Evolutionary conservation across 2,888 invertebrate genomes (phyloP).

Genomic region (Osmoderma eremita): DNA sequence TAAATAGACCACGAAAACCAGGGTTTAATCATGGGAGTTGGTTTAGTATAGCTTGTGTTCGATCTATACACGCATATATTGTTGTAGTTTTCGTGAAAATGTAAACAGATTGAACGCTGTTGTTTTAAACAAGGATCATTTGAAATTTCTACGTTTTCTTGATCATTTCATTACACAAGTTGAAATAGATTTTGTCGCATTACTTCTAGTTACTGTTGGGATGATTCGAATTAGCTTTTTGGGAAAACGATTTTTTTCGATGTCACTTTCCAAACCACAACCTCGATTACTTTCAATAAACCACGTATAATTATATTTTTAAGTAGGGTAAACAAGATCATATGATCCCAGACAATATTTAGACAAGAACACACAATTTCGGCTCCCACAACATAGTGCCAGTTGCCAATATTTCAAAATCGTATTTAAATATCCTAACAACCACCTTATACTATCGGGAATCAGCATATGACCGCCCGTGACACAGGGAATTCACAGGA

Average conservation of each 20-base stretch:
- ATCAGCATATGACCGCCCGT: conserved; percentile 24
- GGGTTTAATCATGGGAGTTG: not conserved
- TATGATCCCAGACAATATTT: conserved; percentile 5
- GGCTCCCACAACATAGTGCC: not conserved
- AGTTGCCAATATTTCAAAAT: conserved; percentile 4
- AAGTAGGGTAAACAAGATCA: not conserved
- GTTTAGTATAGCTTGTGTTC: conserved; percentile 2
- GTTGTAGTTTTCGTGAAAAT: too few relatives aligned
- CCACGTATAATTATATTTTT: too few relatives aligned
- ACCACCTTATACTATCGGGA: conserved; percentile 11
- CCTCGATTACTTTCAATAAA: too few relatives aligned
- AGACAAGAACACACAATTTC: not conserved
- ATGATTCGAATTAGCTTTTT: too few relatives aligned
- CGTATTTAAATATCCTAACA: not conserved
- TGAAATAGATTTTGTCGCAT: too few relatives aligned
- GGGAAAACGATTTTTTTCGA: too few relatives aligned
- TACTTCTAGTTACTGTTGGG: too few relatives aligned
- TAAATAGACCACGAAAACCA: conserved; percentile 25
- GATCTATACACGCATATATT: not conserved
- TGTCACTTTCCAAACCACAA: too few relatives aligned
- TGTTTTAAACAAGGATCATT: too few relatives aligned
- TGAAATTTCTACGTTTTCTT: too few relatives aligned
- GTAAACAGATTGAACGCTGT: too few relatives aligned
- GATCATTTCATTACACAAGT: too few relatives aligned
- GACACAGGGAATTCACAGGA: conserved; percentile 38